A percentile compares a stretch with the other conserved stretches of the same genome.
phyloP scores from a whole-genome alignment of 2,113 vertebrate genomes.

The Mirza zaza region DNA sequence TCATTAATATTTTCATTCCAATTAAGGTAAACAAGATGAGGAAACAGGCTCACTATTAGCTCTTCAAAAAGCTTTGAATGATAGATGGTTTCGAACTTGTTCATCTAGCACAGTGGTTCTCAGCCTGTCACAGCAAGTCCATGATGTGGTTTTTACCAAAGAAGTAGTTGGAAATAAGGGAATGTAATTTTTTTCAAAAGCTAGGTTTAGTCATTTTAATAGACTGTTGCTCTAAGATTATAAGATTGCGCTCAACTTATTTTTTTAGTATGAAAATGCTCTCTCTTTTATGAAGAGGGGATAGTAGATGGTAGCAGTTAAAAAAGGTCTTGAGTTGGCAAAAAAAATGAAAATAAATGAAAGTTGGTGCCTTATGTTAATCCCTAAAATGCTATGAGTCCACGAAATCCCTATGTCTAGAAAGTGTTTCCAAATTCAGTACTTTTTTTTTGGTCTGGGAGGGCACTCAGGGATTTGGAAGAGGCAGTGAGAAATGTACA shows the following conservation, averaged over 20 bases:
- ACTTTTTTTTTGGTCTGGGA: not conserved
- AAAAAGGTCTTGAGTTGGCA: not conserved
- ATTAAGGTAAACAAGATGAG: not conserved
- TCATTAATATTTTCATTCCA: conserved; percentile 41
- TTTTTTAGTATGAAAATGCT: conserved; percentile 24
- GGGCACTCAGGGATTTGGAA: not conserved
- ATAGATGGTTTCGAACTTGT: not conserved
- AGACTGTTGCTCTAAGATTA: not conserved
- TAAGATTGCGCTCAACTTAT: not conserved
- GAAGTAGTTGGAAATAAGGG: conserved; percentile 25
- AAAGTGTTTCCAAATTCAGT: not conserved
- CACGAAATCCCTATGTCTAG: not conserved
- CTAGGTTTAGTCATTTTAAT: conserved; percentile 10
- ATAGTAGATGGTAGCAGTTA: not conserved
- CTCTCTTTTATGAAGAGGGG: conserved; percentile 30
- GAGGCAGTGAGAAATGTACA: not conserved
- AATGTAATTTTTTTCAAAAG: conserved; percentile 22
- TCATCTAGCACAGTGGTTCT: not conserved
- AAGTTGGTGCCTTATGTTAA: not conserved
- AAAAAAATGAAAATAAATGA: not conserved
- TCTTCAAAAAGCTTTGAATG: conserved; percentile 4
- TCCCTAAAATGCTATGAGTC: not conserved
- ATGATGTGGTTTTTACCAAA: conserved; percentile 15
- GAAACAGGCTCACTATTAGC: not conserved
- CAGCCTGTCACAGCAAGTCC: not conserved